Base-by-base conservation (phyloP, 2,113 vertebrate genomes). In the Rhinoderma darwinii region DNA sequence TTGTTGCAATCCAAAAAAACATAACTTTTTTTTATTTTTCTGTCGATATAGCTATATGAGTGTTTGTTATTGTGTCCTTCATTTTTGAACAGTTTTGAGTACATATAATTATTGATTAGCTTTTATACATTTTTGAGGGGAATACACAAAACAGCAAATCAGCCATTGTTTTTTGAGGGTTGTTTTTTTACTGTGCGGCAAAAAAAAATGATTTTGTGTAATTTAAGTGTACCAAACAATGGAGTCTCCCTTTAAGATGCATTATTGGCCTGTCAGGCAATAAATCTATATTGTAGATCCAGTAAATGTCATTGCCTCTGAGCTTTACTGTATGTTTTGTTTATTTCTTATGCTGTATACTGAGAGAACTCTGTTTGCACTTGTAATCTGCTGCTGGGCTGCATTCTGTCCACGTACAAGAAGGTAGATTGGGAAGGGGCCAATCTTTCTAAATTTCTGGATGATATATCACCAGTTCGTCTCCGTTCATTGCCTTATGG, bases 401-500 rank as follows among this genome's bases (percentile, higher is more conserved):
- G 39, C 47, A 85, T 85, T 85, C 84, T 85, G 30, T 5, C 76
- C 73, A 78, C 74, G 74, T 85, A 47, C 84, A 85, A 61, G 54
- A 27, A 75, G 66, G 73, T 63, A 75, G 51, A 63, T 18, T 35
- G 56, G 12, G 30, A 47, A 66, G 56, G 56, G 39, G 10, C 27
- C 56, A 54, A 77, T 77, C 74, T 85, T 77, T 85, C 47, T 76
- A 86, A 3, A 70, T 70, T 79, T 79, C 75, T 66, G 77, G 61
- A 86, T 86, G 75, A 86, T 86, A 86, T 68, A 86, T 86, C 59
- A 72, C 84, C 59, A n/a, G 6, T 68, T 59, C 37, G 14, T 63
- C 37, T 79, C 75, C 41, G 50, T 86, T 77, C 84, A 86, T 70
- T 77, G 41, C 84, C 84, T 86, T 70, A 20, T 79, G 84, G 84